phyloP scores from a whole-genome alignment of 1,140 invertebrate species.

The Hyles euphorbiae region DNA sequence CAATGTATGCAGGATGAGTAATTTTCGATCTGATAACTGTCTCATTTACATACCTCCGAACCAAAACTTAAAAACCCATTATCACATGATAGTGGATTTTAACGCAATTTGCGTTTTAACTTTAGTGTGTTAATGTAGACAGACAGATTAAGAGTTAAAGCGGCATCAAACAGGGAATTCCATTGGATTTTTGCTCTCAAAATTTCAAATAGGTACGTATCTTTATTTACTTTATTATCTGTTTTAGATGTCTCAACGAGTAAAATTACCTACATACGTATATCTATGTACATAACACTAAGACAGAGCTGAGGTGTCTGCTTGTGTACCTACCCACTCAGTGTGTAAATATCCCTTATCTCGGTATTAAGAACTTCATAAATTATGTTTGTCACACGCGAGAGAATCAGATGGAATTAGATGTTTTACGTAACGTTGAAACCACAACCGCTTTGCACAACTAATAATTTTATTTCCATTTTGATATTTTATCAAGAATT shows the following conservation, averaged over 20 bases:
- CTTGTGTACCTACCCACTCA: slow-evolving; percentile 48
- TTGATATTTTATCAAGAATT: slow-evolving; percentile 6
- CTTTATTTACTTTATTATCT: slow-evolving; percentile 66
- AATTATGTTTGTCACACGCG: slow-evolving; percentile 72
- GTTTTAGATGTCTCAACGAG: slow-evolving; percentile 64
- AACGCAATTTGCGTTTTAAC: slow-evolving; percentile 18
- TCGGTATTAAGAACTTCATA: slow-evolving; percentile 72
- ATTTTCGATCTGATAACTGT: background rate
- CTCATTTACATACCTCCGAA: slow-evolving; percentile 5
- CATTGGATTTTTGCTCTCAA: slow-evolving; percentile 41
- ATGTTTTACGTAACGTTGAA: slow-evolving; percentile 34
- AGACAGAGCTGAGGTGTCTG: slow-evolving; percentile 64
- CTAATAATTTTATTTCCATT: slow-evolving; percentile 3
- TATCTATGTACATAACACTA: slow-evolving; percentile 68
- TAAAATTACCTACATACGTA: slow-evolving; percentile 67
- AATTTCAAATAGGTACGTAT: slow-evolving; percentile 33
- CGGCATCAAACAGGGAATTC: slow-evolving; percentile 26
- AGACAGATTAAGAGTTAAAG: slow-evolving; percentile 27
- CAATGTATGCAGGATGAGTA: too few relatives aligned
- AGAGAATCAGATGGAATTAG: slow-evolving; percentile 52
- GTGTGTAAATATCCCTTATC: slow-evolving; percentile 72
- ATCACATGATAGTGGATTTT: slow-evolving; percentile 10
- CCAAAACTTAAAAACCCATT: slow-evolving; percentile 11
- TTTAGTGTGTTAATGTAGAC: slow-evolving; percentile 24
- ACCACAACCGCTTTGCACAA: background rate